Percentiles rank a stretch among this genome's conserved stretches.
These are phyloP conservation scores for Malacoraja senta DNA, from an alignment of 2,797 vertebrate species.

Conservation along the genomic window DNA sequence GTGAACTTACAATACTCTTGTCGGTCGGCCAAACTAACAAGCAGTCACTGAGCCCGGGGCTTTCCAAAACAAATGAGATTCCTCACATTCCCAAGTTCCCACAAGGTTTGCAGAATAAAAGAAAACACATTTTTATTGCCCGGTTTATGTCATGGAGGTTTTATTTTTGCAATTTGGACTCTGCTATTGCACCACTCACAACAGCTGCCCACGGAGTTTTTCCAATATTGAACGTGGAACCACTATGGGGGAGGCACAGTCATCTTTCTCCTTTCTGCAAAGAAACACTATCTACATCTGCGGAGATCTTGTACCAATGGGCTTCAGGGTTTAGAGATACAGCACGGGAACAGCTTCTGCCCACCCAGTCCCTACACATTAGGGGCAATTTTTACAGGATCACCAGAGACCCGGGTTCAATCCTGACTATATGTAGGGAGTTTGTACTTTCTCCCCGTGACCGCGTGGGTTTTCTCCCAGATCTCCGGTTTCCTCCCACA, in stretches of 20 bases:
- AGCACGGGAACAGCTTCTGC: no score
- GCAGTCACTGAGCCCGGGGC: not conserved
- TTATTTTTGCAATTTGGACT: not conserved
- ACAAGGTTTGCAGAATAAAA: not conserved
- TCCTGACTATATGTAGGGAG: no score
- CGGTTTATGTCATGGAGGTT: not conserved
- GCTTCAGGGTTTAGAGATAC: no score
- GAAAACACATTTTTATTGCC: not conserved
- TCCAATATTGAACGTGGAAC: not conserved
- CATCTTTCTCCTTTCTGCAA: not conserved
- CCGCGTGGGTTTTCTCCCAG: no score
- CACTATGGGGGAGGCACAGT: not conserved
- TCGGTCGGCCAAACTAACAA: not conserved
- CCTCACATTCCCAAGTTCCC: not conserved
- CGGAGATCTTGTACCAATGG: not conserved
- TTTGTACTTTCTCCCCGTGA: no score
- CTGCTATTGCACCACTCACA: not conserved
- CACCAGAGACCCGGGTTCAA: no score
- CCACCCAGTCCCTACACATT: no score
- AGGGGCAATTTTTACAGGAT: no score
- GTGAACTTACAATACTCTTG: not conserved
- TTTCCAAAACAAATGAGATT: not conserved
- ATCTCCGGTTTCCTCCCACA: no score
- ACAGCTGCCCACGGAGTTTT: not conserved
- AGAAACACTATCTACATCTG: not conserved